These are phyloP conservation scores for Orthonevra nobilis DNA, from an alignment of 2,888 invertebrate species.

Conservation along the genomic window DNA sequence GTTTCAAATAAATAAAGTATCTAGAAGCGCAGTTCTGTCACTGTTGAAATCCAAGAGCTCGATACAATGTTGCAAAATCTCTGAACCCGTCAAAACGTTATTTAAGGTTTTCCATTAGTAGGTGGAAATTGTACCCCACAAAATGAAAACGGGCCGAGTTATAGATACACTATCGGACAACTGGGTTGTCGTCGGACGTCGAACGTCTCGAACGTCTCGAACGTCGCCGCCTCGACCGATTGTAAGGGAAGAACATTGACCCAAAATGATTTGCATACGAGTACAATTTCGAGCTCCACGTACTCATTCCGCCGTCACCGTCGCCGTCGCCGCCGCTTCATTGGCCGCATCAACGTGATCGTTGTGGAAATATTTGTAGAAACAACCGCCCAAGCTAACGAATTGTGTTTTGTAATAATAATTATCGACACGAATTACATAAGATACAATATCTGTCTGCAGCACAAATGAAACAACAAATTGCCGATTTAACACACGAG, in stretches of 20 bases:
- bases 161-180: conserved; percentile 6
- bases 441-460: conserved; percentile 20
- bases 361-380: conserved; percentile 31
- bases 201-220: conserved; percentile 25
- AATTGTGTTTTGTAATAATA: conserved; percentile 59
- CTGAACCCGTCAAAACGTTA: conserved; percentile 17
- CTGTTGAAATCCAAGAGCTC: conserved; percentile 2
- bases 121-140: conserved; percentile 49
- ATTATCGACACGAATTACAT: conserved; percentile 22
- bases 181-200: not conserved
- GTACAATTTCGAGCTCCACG: conserved; percentile 32
- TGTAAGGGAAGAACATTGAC: conserved; percentile 70
- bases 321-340: no score
- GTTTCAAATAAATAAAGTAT: not conserved
- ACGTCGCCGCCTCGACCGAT: conserved; percentile 38
- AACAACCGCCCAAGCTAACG: not conserved
- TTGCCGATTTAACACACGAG: conserved; percentile 2
- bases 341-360: conserved; percentile 55
- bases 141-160: conserved; percentile 3
- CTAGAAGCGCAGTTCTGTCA: not conserved
- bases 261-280: conserved; percentile 69
- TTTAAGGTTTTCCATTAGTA: conserved; percentile 35
- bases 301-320: no score
- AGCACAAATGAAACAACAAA: conserved; percentile 4
- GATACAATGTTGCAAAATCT: conserved; percentile 50